Evolutionary conservation across 2,888 invertebrate genomes (phyloP), one percentile per base, ranked within the genome.

Genomic region (Conus canariensis): DNA sequence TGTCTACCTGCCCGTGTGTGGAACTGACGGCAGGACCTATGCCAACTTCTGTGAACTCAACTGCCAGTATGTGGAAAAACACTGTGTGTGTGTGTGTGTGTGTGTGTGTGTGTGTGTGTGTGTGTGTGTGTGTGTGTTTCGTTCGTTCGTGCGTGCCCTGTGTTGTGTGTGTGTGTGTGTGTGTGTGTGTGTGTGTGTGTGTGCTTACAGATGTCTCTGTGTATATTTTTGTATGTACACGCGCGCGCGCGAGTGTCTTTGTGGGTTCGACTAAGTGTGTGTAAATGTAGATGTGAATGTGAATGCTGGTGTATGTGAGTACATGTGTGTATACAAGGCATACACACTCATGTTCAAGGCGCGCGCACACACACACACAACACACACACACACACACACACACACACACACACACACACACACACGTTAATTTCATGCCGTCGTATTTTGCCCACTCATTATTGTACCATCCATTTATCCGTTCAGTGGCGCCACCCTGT

Each of bases 1-100:
- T 22, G 70, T 90, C 80, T 30, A 85, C 60, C 67, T 64, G 56
- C 90, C 90, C 30, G 90, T 90, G 12, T 90, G 90, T 60, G 90
- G 90, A 7, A 58, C 45, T 59, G 90, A 90, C 77, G 74, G 77
- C 56, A 56, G 74, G 7, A 90, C 90, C 19, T 90, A 90, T 59
- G 45, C 19, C 77, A 90, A 90, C 77, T 22, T 45, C 59, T 90
- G 90, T 77, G 86, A 90, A 86, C 85, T 90, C 25, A 25, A 86
- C 58, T 90, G 90, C 59, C 77, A 60, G 90, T 90, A 59, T 86
- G 90, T 85, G 30, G 8, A 14, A 10, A 7, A 19, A 14, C 10
- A 1, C 30, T n/a, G 30, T 14, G 45, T 59, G 56, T 12, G 59
- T 85, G n/a, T 85, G 56, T 85, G 59, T 85, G 59, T 85, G 56